Conservation (phyloP, 2,797 vertebrate species). For the Staurois parvus region DNA sequence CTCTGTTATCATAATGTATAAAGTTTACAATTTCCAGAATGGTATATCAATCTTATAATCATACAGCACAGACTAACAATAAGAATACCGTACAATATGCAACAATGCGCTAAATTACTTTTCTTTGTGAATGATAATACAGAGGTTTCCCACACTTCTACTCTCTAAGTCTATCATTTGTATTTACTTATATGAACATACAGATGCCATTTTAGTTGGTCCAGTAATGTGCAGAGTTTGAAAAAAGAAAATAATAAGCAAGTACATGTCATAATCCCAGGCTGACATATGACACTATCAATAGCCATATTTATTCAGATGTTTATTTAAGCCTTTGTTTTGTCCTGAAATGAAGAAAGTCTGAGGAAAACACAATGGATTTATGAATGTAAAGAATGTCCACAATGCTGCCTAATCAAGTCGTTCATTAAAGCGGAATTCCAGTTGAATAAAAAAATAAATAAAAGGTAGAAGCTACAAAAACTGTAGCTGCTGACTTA, state of each 20-base stretch:
- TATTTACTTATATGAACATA: constrained; percentile 63
- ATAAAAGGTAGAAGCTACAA: too few relatives aligned
- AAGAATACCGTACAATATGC: too few relatives aligned
- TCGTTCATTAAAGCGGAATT: neutral
- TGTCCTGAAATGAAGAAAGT: neutral
- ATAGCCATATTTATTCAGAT: neutral
- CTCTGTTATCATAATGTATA: too few relatives aligned
- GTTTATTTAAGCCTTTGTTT: constrained; percentile 42
- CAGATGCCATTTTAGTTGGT: constrained; percentile 66
- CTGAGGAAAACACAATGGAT: constrained; percentile 4
- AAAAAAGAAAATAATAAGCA: neutral
- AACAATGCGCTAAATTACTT: neutral
- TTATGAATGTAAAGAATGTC: constrained; percentile 10
- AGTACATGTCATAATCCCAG: neutral
- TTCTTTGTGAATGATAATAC: constrained; percentile 4
- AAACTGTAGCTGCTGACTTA: too few relatives aligned
- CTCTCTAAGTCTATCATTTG: constrained; percentile 67
- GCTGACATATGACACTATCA: constrained; percentile 20
- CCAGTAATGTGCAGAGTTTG: constrained; percentile 56
- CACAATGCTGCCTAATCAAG: neutral
- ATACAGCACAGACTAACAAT: too few relatives aligned
- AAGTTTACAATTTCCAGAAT: too few relatives aligned
- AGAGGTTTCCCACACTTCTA: constrained; percentile 69
- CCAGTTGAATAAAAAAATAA: too few relatives aligned
- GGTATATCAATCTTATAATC: too few relatives aligned